Base-by-base conservation (phyloP, 2,797 vertebrate species). In the Coilia nasus region DNA sequence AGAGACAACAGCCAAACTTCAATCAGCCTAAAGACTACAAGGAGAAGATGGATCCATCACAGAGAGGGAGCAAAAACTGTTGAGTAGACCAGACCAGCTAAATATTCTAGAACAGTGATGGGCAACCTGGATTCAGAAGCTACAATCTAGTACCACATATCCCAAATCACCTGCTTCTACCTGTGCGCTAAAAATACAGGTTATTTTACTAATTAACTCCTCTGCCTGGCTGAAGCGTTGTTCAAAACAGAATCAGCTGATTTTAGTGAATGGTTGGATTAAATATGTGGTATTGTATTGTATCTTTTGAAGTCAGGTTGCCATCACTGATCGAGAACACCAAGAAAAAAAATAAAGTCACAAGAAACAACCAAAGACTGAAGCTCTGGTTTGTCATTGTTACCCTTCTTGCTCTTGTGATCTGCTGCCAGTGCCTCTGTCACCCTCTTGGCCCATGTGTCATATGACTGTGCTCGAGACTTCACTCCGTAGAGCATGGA, bases 321-420 rank as follows among this genome's bases (percentile, higher is more conserved):
- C 50, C 7, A 54, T 54, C 14, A 14, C 7, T 54, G 50, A 9
- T 54, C 31, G 17, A 1, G 41, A 44, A 78, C 19, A 44, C 44
- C 17, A n/a, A 78, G 35, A 41, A 6, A 17, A 3, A 10, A 47
- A 54, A 3, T 41, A 3, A 78, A 78, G 19, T 41, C 31, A 9
- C 31, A 21, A 10, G 4, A 11, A 78, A 44, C 31, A 10, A 19
- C 6, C 1, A 31, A 44, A 35, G 14, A 41, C 28, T 28, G 19
- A 7, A 59, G 83, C 25, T 64, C 35, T 21, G 12, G 14, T 81
- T 47, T 85, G 41, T 2, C 11, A 2, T 41, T 2, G 62, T 91
- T 85, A 99, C 98, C 98, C 97, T 99, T 99, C 89, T 99, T 99
- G 93, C 96, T 98, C 91, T 94, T 98, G 93, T 97, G 97, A 87